A percentile compares a stretch with the other conserved stretches of the same genome.
Evolutionary conservation across 1,140 invertebrate genomes (phyloP).

Genomic region (Meloidogyne exigua): DNA sequence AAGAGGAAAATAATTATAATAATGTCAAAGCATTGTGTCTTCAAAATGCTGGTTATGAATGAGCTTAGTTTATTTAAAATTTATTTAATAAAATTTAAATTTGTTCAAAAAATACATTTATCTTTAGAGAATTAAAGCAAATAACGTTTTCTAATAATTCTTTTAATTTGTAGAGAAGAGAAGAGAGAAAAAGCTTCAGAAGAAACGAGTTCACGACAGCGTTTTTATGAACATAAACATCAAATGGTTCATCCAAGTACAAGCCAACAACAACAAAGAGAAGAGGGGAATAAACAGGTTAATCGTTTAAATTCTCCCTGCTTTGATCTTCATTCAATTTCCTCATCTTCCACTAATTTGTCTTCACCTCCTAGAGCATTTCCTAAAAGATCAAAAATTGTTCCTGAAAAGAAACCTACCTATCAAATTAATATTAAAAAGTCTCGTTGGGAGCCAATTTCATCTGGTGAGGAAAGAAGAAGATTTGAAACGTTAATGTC

Average conservation of each 20-base stretch:
- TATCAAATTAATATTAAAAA: slow-evolving; percentile 3
- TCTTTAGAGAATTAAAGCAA: too few relatives aligned
- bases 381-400: neutral
- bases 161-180: too few relatives aligned
- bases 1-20: too few relatives aligned
- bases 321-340: slow-evolving; percentile 5
- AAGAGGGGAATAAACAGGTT: too few relatives aligned
- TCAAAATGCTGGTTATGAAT: neutral
- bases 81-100: too few relatives aligned
- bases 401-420: neutral
- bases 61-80: neutral
- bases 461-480: neutral
- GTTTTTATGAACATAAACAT: neutral
- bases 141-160: too few relatives aligned
- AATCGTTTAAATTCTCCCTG: too few relatives aligned
- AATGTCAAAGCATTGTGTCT: neutral
- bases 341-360: neutral
- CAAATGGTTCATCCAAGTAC: neutral
- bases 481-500: neutral
- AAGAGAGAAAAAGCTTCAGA: neutral
- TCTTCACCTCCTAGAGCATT: neutral
- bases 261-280: neutral
- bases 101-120: too few relatives aligned
- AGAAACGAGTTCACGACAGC: neutral
- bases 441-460: slow-evolving; percentile 17